Evolutionary conservation across 2,888 invertebrate species (phyloP).

Genomic region (Willowsia nigromaculata): DNA sequence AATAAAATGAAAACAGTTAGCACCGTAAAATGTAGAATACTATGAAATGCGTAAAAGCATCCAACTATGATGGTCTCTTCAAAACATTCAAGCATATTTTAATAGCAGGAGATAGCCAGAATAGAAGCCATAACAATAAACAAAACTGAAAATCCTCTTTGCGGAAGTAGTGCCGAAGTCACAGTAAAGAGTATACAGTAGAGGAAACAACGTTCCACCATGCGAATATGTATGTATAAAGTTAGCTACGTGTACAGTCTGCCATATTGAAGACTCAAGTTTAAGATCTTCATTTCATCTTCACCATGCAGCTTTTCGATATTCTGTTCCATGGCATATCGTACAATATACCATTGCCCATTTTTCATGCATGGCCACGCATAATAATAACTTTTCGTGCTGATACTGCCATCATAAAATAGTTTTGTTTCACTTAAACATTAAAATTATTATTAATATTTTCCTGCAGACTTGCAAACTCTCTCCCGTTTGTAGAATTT

Average conservation of each 20-base stretch:
- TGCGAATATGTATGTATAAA: too few species aligned
- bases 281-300: background rate
- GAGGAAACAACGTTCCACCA: background rate
- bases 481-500: background rate
- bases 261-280: too few species aligned
- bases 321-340: background rate
- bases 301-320: background rate
- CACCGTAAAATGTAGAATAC: background rate
- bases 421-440: conserved; percentile 6
- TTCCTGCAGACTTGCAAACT: background rate
- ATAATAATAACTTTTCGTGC: background rate
- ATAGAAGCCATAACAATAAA: background rate
- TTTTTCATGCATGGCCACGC: background rate
- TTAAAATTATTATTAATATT: conserved; percentile 4
- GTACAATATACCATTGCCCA: background rate
- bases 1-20: background rate
- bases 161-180: background rate
- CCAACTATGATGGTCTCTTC: too few species aligned
- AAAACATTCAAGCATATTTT: background rate
- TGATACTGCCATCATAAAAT: background rate
- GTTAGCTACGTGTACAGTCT: too few species aligned
- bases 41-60: too few species aligned
- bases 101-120: background rate
- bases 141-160: background rate
- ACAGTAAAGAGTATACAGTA: background rate